phyloP scores from a whole-genome alignment of 2,113 vertebrate species.

The Typhlomys cinereus region DNA sequence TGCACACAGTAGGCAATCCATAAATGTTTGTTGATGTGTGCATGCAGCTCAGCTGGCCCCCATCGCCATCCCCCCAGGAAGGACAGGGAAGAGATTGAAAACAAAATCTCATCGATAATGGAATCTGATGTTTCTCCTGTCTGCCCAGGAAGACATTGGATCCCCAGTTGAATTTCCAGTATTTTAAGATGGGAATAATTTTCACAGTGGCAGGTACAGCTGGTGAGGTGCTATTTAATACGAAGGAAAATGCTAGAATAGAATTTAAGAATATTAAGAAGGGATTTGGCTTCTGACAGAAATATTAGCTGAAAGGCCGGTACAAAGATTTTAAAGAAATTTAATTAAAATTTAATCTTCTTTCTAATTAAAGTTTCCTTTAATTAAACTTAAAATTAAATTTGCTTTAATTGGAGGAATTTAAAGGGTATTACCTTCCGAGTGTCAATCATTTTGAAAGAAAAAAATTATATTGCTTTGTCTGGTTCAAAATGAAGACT shows the following conservation, averaged over 20 bases:
- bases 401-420: slow-evolving; percentile 89
- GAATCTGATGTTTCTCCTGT: slow-evolving; percentile 73
- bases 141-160: slow-evolving; percentile 68
- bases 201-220: slow-evolving; percentile 83
- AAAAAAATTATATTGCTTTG: slow-evolving; percentile 80
- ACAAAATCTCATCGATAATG: slow-evolving; percentile 77
- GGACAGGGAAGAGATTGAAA: slow-evolving; percentile 71
- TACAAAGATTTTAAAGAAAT: slow-evolving; percentile 89
- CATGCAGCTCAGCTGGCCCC: slow-evolving; percentile 29
- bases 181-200: slow-evolving; percentile 85
- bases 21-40: slow-evolving; percentile 69
- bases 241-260: slow-evolving; percentile 86
- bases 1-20: slow-evolving; percentile 69
- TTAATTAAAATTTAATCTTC: slow-evolving; percentile 92
- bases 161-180: slow-evolving; percentile 84
- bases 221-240: slow-evolving; percentile 87
- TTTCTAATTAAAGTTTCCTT: slow-evolving; percentile 91
- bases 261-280: slow-evolving; percentile 91
- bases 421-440: slow-evolving; percentile 88
- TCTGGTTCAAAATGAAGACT: slow-evolving; percentile 81
- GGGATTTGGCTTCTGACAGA: slow-evolving; percentile 88
- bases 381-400: slow-evolving; percentile 92
- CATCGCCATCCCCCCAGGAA: slow-evolving; percentile 54
- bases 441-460: slow-evolving; percentile 86
- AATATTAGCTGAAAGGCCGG: slow-evolving; percentile 88